A percentile compares a stretch with the other conserved stretches of the same genome.
Evolutionary conservation across 2,888 invertebrate genomes (phyloP).

Genomic region (Oxyteleia sp.): DNA sequence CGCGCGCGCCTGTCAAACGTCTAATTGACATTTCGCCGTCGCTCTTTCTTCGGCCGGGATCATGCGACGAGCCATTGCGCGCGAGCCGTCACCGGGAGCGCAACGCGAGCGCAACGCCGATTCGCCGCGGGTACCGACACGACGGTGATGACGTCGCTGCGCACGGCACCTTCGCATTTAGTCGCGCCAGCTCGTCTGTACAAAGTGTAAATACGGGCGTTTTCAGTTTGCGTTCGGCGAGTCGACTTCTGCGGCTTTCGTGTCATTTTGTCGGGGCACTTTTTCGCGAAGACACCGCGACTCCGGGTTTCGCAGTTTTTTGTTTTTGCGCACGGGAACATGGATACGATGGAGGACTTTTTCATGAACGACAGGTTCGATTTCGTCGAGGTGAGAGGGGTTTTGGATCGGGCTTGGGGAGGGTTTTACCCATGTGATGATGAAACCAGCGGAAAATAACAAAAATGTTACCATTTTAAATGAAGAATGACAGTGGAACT

Average conservation of each 20-base stretch:
- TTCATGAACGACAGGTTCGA: conserved; percentile 53
- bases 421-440: too few species aligned
- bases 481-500: too few species aligned
- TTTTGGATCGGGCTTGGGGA: too few species aligned
- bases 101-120: conserved; percentile 48
- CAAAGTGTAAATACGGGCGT: conserved; percentile 17
- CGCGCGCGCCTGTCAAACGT: too few species aligned
- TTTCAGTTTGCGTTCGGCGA: conserved; percentile 4
- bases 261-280: too few species aligned
- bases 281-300: too few species aligned
- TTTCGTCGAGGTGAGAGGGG: conserved; percentile 63
- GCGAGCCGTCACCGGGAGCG: conserved; percentile 50
- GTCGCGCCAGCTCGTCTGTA: not conserved
- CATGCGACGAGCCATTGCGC: conserved; percentile 58
- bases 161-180: too few species aligned
- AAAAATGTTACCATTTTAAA: too few species aligned
- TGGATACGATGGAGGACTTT: conserved; percentile 58
- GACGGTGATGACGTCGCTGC: conserved; percentile 20
- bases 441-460: too few species aligned
- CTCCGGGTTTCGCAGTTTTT: not conserved
- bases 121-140: conserved; percentile 22
- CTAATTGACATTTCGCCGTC: conserved; percentile 54
- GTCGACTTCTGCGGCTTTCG: too few species aligned
- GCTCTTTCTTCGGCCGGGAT: conserved; percentile 48
- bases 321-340: not conserved